Evolutionary conservation across 2,797 vertebrate species (phyloP), one percentile per base, ranked within the genome.

Genomic region (Centropyge bicolor): DNA sequence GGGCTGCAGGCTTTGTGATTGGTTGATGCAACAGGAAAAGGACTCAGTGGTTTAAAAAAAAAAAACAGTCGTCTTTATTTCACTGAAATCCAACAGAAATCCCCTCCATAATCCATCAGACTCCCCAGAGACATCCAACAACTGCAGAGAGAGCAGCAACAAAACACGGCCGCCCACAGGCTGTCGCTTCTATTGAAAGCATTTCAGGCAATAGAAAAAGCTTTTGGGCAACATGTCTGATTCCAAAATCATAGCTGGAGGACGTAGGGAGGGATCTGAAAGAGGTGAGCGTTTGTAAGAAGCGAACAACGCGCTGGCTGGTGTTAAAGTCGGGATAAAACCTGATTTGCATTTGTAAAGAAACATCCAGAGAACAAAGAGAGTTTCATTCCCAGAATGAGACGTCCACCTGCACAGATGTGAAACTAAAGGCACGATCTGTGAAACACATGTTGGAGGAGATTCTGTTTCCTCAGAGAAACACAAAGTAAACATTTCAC

Each of bases 81-180:
- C 69, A 10, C 78, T 8, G 64, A 85, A 89, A 93, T 89, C 81
- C 84, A 70, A 54, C 72, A 82, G 81, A 94, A 94, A 94, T 92
- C 88, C 88, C 61, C 75, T 85, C 80, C 51, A 74, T 93, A 93
- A 93, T 93, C 93, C 88, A 78, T 31, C 70, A 74, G 84, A 80
- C 54, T 72, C 89, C 90, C 83, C 60, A 52, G 88, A 88, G 89
- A 88, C 87, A 83, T 86, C 73, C 70, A 84, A 70, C 74, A 70
- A 88, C 80, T 82, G 87, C 24, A 76, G 43, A 36, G 76, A 74
- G 61, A 9, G 20, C 51, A 7, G 10, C 70, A 80, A 72, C 75
- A 80, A 74, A 59, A 67, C 64, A 78, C 2, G 41, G 48, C 81
- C 91, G 80, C 92, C 93, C 91, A 92, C 92, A 65, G 55, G 68